Conservation (phyloP, 2,113 vertebrate genomes). For the Istiophorus platypterus region DNA sequence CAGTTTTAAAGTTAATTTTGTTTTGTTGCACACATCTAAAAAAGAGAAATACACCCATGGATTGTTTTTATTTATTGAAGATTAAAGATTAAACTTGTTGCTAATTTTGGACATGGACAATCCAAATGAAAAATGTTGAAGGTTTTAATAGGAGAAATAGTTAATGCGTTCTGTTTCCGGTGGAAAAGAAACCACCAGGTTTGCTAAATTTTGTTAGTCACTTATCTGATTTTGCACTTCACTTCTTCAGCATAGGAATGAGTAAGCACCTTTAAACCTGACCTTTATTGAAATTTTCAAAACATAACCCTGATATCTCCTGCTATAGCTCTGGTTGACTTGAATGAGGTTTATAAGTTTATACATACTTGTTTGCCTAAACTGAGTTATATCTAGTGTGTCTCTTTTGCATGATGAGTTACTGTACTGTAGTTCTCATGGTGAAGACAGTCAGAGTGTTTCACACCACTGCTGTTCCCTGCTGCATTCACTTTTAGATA, state of each 20-base stretch:
- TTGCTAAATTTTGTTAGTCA: background rate
- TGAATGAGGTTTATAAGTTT: background rate
- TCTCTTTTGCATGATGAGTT: background rate
- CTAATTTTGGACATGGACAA: background rate
- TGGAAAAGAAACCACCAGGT: conserved; percentile 7
- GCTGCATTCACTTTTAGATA: conserved; percentile 9
- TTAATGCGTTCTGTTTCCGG: conserved; percentile 2
- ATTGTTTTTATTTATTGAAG: background rate
- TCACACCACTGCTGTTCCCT: background rate
- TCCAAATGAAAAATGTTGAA: background rate
- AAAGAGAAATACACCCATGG: background rate
- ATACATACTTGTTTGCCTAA: background rate
- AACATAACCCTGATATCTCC: background rate
- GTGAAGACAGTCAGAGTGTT: background rate
- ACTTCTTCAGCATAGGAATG: background rate
- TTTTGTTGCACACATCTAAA: background rate
- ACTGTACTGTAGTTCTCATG: background rate
- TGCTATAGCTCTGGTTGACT: background rate
- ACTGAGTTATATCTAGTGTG: background rate
- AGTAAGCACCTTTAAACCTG: background rate
- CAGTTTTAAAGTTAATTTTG: conserved; percentile 5
- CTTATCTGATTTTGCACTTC: background rate
- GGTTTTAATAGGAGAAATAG: background rate
- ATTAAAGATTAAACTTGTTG: background rate
- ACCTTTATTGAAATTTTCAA: background rate